Conservation (phyloP, 2,888 invertebrate genomes). For the Vanessa cardui region DNA sequence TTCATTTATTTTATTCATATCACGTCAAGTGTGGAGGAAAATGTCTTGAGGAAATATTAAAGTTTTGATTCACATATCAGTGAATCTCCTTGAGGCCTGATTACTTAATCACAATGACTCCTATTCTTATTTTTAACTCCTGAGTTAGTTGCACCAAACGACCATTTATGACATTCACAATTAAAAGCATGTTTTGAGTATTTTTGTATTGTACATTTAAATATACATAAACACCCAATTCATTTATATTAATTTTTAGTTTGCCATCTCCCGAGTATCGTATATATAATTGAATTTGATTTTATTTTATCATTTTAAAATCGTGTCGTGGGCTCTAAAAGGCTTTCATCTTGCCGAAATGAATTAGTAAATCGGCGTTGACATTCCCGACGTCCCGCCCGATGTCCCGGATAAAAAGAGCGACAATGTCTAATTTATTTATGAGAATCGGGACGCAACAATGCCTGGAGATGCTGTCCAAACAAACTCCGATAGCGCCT, state of each 20-base stretch:
- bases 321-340: slow-evolving; percentile 53
- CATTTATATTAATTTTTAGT: too few relatives aligned
- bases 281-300: background rate
- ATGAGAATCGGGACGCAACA: slow-evolving; percentile 65
- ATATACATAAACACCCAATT: too few relatives aligned
- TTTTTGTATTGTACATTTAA: too few relatives aligned
- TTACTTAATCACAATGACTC: too few relatives aligned
- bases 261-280: too few relatives aligned
- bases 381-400: slow-evolving; percentile 61
- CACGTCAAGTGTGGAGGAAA: slow-evolving; percentile 12
- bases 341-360: slow-evolving; percentile 61
- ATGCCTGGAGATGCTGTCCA: slow-evolving; percentile 28
- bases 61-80: background rate
- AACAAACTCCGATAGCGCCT: slow-evolving; percentile 31
- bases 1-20: background rate
- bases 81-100: too few relatives aligned
- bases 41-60: background rate
- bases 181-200: too few relatives aligned
- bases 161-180: too few relatives aligned
- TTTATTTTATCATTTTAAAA: background rate
- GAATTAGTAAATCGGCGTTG: slow-evolving; percentile 77
- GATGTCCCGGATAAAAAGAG: slow-evolving; percentile 60
- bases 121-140: too few relatives aligned
- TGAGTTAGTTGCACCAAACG: background rate
- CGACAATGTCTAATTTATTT: slow-evolving; percentile 75